phyloP scores from a whole-genome alignment of 1,140 invertebrate genomes.

The Listronotus bonariensis region DNA sequence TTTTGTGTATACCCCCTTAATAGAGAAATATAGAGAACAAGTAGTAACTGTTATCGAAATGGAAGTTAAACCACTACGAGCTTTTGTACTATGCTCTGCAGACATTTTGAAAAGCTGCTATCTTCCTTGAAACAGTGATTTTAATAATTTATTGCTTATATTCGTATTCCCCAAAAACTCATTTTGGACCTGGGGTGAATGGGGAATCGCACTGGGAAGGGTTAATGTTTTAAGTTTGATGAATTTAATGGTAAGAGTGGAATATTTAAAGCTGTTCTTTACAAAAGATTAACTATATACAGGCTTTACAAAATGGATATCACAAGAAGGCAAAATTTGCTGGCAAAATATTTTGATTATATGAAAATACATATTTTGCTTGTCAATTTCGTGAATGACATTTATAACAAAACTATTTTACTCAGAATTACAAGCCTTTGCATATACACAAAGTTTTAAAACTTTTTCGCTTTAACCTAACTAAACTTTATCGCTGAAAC shows the following conservation, averaged over 20 bases:
- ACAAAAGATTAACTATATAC: too few species aligned
- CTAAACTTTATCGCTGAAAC: too few species aligned
- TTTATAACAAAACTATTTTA: too few species aligned
- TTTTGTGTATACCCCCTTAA: neutral
- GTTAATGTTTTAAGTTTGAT: neutral
- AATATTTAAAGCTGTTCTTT: too few species aligned
- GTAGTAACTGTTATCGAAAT: slow-evolving; percentile 2
- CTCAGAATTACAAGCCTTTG: too few species aligned
- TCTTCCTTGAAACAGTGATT: slow-evolving; percentile 12
- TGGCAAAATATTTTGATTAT: too few species aligned
- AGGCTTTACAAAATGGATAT: too few species aligned
- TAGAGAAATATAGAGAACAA: neutral
- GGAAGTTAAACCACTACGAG: neutral
- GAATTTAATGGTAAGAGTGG: neutral
- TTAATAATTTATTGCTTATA: slow-evolving; percentile 12
- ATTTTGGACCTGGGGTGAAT: neutral
- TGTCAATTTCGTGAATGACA: too few species aligned
- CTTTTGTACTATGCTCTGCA: slow-evolving; percentile 2
- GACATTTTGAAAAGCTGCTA: slow-evolving; percentile 13
- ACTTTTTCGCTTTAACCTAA: too few species aligned
- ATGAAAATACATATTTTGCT: too few species aligned
- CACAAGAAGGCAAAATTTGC: too few species aligned
- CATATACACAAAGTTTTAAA: too few species aligned
- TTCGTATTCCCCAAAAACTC: neutral
- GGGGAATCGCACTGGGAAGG: slow-evolving; percentile 4